phyloP scores from a whole-genome alignment of 2,888 invertebrate genomes.

The Siphlonurus alternatus region DNA sequence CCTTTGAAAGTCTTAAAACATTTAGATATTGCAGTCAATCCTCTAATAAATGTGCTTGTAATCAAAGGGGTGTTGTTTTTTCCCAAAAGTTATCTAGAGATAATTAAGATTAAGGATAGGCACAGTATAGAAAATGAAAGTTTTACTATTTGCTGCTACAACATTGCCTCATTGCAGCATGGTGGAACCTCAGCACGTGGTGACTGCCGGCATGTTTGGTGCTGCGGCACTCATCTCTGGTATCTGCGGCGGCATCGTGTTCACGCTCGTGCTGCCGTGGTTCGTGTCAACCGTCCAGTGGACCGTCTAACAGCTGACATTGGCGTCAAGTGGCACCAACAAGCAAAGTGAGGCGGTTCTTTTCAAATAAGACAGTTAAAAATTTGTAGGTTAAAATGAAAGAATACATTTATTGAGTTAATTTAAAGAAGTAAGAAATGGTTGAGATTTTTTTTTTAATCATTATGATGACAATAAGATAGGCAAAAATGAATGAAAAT shows the following conservation, averaged over 20 bases:
- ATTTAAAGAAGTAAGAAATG: too few relatives aligned
- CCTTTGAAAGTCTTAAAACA: too few relatives aligned
- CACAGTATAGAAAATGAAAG: too few relatives aligned
- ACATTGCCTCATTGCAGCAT: slow-evolving; percentile 50
- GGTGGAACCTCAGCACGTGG: slow-evolving; percentile 64
- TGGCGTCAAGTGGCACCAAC: neutral
- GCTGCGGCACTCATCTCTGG: slow-evolving; percentile 85
- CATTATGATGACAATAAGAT: neutral
- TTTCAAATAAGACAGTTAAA: too few relatives aligned
- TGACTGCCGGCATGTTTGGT: slow-evolving; percentile 90
- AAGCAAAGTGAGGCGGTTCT: neutral
- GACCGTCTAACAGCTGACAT: slow-evolving; percentile 1
- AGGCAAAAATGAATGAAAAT: neutral
- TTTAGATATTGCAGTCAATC: too few relatives aligned
- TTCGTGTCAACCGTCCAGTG: slow-evolving; percentile 27
- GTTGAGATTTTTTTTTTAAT: neutral
- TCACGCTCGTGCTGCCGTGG: slow-evolving; percentile 51
- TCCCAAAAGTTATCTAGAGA: too few relatives aligned
- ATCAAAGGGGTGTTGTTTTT: too few relatives aligned
- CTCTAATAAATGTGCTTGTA: too few relatives aligned
- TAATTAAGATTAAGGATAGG: too few relatives aligned
- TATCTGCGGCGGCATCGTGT: slow-evolving; percentile 64
- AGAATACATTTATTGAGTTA: too few relatives aligned
- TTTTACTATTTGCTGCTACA: too few relatives aligned
- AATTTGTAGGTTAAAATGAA: neutral